Percentiles rank a stretch among this genome's conserved stretches.
Conservation (phyloP, 2,888 invertebrate genomes). For the Nephrotoma guestfalica region DNA sequence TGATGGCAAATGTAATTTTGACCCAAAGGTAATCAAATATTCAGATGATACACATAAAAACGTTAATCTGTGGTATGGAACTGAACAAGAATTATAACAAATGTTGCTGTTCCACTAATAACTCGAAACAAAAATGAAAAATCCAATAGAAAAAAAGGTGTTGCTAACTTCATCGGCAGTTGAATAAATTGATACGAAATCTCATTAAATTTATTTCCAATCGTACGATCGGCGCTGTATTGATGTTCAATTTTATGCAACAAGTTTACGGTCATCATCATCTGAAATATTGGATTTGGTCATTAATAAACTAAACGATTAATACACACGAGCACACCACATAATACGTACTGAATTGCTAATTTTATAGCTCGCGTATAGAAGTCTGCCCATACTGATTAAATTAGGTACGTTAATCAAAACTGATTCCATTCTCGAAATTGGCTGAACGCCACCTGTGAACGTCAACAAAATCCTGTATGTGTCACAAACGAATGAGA, state of each 20-base stretch:
- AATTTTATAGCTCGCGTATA: not conserved
- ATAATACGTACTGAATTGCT: not conserved
- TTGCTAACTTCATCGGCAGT: not conserved
- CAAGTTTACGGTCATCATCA: not conserved
- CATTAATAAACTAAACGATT: not conserved
- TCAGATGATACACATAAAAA: too few relatives aligned
- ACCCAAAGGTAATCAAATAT: too few relatives aligned
- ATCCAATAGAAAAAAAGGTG: not conserved
- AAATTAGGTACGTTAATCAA: not conserved
- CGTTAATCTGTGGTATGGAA: not conserved
- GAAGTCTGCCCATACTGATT: not conserved
- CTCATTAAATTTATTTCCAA: not conserved
- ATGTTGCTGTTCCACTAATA: not conserved
- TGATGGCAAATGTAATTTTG: too few relatives aligned
- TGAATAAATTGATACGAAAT: not conserved
- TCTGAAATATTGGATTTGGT: not conserved
- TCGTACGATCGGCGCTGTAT: not conserved
- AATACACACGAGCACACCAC: too few relatives aligned
- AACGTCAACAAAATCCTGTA: not conserved
- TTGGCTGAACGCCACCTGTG: not conserved
- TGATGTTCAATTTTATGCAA: not conserved
- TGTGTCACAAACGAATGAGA: not conserved
- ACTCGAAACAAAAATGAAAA: not conserved
- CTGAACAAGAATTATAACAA: not conserved
- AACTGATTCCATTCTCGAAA: not conserved